Percentiles rank a stretch among this genome's conserved stretches.
Conservation (phyloP, 2,113 vertebrate species). For the Macroglossus sobrinus region DNA sequence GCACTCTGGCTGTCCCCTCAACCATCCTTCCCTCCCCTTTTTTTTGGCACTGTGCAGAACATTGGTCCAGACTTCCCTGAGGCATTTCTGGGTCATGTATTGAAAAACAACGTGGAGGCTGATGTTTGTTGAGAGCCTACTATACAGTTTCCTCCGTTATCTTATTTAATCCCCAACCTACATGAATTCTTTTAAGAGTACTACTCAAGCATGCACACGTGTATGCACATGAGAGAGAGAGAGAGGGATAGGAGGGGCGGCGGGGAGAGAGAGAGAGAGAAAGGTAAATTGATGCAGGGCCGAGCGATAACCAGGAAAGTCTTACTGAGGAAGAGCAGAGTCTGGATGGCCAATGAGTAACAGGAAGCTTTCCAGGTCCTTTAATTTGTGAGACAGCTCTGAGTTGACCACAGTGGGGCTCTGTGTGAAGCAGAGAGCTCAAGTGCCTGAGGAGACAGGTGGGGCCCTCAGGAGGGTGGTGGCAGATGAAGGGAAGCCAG, state of each 20-base stretch:
- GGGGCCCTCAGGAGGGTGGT: not conserved
- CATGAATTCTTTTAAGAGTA: not conserved
- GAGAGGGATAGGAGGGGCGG: rapidly evolving
- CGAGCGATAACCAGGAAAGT: not conserved
- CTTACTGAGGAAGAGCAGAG: not conserved
- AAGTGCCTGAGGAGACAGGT: not conserved
- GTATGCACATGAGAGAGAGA: not conserved
- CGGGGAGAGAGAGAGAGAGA: not conserved
- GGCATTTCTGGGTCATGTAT: not conserved
- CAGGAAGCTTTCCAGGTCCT: not conserved
- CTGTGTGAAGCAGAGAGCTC: not conserved
- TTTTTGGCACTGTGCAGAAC: rapidly evolving
- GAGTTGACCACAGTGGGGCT: not conserved
- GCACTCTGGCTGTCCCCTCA: not conserved
- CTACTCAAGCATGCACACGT: not conserved
- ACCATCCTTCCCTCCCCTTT: rapidly evolving
- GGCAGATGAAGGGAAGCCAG: not conserved
- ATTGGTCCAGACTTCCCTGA: not conserved
- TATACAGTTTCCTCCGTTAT: not conserved
- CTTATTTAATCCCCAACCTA: not conserved
- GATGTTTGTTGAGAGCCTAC: not conserved
- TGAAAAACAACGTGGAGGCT: not conserved
- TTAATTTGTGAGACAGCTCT: not conserved
- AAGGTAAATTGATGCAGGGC: not conserved
- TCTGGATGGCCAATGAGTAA: not conserved